These are phyloP conservation scores for Drosophila monieri DNA, from an alignment of 2,888 invertebrate genomes.

Conservation along the genomic window DNA sequence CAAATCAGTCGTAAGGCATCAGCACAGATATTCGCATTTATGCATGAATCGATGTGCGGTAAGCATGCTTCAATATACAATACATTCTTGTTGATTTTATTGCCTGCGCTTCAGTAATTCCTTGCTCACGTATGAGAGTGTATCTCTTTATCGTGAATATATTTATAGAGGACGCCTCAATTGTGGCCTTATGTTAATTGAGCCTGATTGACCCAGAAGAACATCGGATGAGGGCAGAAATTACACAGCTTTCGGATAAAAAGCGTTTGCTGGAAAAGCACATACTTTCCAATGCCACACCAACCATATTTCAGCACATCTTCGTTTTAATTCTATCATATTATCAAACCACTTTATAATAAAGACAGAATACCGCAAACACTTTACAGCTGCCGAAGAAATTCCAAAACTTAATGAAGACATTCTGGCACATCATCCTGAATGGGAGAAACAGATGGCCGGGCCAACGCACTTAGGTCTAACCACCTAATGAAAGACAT, in stretches of 20 bases:
- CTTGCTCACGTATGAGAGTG: slow-evolving; percentile 10
- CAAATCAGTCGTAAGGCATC: slow-evolving; percentile 43
- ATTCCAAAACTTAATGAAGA: slow-evolving; percentile 40
- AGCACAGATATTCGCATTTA: slow-evolving; percentile 25
- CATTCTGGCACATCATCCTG: slow-evolving; percentile 18
- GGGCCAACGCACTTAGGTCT: slow-evolving; percentile 7
- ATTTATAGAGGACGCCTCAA: slow-evolving; percentile 1
- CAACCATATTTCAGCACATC: background rate
- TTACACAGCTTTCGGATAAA: background rate
- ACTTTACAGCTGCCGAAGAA: slow-evolving; percentile 26
- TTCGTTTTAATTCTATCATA: background rate
- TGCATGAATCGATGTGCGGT: slow-evolving; percentile 27
- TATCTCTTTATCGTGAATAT: slow-evolving; percentile 1
- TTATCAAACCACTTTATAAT: slow-evolving; percentile 9
- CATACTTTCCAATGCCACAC: too few relatives aligned
- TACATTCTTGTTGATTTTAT: slow-evolving; percentile 47
- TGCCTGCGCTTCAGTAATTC: slow-evolving; percentile 36
- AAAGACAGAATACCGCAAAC: slow-evolving; percentile 3
- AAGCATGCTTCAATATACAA: slow-evolving; percentile 29
- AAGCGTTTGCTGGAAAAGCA: background rate
- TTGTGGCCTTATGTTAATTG: slow-evolving; percentile 42
- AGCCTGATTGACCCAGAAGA: slow-evolving; percentile 38
- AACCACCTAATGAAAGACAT: slow-evolving; percentile 38
- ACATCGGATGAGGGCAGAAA: slow-evolving; percentile 4
- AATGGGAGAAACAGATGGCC: slow-evolving; percentile 23